phyloP scores from a whole-genome alignment of 1,140 invertebrate species.

The Acromyrmex echinatior region DNA sequence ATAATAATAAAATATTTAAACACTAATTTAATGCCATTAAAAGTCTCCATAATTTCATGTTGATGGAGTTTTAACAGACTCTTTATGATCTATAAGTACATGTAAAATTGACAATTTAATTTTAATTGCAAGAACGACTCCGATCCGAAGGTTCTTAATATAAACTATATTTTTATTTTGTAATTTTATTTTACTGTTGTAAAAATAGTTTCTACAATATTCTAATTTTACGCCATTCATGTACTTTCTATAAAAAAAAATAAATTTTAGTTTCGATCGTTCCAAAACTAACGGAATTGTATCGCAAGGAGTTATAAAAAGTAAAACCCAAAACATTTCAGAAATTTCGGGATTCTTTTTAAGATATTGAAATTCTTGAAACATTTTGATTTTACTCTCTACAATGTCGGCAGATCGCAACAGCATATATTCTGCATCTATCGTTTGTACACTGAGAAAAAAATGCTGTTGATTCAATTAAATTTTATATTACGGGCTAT shows the following conservation, averaged over 20 bases:
- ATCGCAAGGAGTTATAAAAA: background rate
- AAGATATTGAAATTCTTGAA: background rate
- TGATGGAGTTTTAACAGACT: background rate
- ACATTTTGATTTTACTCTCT: background rate
- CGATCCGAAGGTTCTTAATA: background rate
- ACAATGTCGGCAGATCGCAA: background rate
- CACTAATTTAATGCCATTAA: background rate
- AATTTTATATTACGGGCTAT: no score
- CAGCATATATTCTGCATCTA: background rate
- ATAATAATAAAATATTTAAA: constrained; percentile 5
- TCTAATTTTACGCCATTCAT: background rate
- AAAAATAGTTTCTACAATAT: background rate
- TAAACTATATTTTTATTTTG: background rate
- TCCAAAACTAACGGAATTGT: background rate
- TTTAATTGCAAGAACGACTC: background rate
- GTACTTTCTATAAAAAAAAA: no score
- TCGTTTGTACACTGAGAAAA: background rate
- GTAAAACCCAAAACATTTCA: background rate
- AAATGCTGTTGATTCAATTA: no score
- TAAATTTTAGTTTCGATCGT: background rate
- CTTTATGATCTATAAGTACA: background rate
- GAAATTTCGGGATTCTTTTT: background rate
- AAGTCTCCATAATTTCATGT: background rate
- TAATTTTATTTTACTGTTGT: background rate
- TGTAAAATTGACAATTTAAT: background rate